Evolutionary conservation across 2,888 invertebrate genomes (phyloP).

Genomic region (Epistrophe grossulariae): DNA sequence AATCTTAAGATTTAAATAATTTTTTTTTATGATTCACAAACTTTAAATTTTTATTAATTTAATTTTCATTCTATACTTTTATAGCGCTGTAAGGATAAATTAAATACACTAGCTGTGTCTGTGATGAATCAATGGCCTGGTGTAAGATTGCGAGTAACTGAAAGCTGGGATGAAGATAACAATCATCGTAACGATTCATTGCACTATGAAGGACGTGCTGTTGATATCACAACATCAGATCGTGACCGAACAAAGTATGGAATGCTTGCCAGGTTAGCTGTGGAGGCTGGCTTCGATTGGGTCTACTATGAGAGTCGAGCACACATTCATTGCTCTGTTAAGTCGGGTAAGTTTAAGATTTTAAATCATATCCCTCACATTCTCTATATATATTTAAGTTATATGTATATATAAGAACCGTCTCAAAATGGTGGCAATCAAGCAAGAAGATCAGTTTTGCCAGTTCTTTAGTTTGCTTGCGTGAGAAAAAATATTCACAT

Average conservation of each 20-base stretch:
- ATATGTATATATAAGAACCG: slow-evolving; percentile 1
- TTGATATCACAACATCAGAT: slow-evolving; percentile 97
- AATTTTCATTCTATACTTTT: slow-evolving; percentile 78
- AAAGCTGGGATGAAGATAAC: slow-evolving; percentile 98
- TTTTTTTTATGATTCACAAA: neutral
- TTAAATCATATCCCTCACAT: slow-evolving; percentile 61
- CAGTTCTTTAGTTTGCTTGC: slow-evolving; percentile 38
- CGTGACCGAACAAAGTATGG: slow-evolving; percentile 96
- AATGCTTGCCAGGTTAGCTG: slow-evolving; percentile 97
- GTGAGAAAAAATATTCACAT: slow-evolving; percentile 62
- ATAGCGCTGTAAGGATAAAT: slow-evolving; percentile 98
- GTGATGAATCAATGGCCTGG: slow-evolving; percentile 99
- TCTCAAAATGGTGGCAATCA: slow-evolving; percentile 74
- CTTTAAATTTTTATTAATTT: slow-evolving; percentile 26
- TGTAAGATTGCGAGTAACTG: slow-evolving; percentile 95
- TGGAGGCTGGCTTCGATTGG: slow-evolving; percentile 99
- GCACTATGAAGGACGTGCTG: slow-evolving; percentile 98
- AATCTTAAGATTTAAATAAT: slow-evolving; percentile 23
- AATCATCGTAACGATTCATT: slow-evolving; percentile 89
- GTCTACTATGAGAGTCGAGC: slow-evolving; percentile 97
- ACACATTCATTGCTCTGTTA: slow-evolving; percentile 98
- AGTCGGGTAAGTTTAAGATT: slow-evolving; percentile 91
- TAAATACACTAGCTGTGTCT: slow-evolving; percentile 96
- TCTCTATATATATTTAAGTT: slow-evolving; percentile 13
- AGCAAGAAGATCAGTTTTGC: slow-evolving; percentile 53